Evolutionary conservation across 2,797 vertebrate species (phyloP), one percentile per base, ranked within the genome.

Genomic region (Tapera naevia): DNA sequence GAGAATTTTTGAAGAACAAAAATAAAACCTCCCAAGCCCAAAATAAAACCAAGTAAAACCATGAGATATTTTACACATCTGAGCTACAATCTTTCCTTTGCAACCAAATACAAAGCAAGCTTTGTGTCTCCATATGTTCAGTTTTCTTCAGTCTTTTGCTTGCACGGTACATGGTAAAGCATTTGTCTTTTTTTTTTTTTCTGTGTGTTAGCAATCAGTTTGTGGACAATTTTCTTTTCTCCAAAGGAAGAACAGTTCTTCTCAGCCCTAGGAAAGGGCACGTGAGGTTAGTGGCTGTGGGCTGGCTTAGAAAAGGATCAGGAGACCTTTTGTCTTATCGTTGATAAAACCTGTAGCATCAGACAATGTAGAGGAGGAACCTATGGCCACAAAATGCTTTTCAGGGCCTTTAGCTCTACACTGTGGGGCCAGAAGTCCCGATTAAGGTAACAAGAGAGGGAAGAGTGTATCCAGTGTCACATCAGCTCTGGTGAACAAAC

Each of bases 1-100:
- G 48, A 66, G 39, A 72, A 39, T 58, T 88, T 86, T 90, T 70
- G 64, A 93, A 81, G 51, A 64, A 79, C 62, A 74, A 94, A 83
- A 91, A 88, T 75, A 90, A 90, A 93, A 64, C 21, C 2, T 17
- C 30, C 39, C 54, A 91, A 64, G 7, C 22, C 4, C 23, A 73
- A 81, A 94, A 82, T 48, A 89, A 83, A 93, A 84, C 2, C 25
- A 60, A 66, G 45, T 62, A 32, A 88, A 92, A 90, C 12, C 19
- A 69, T 27, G 7, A 93, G 30, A 23, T 53, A 7, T 58, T 43
- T 86, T 58, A 37, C 17, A 50, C 28, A 64, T 81, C 78, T 88
- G 56, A 95, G 33, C 53, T 60, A 60, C 18, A 84, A 11, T 9
- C 12, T 91, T 83, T 95, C n/a, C 51, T 88, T 70, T 91, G 39